phyloP scores from a whole-genome alignment of 2,888 invertebrate genomes.

The Limulus polyphemus region DNA sequence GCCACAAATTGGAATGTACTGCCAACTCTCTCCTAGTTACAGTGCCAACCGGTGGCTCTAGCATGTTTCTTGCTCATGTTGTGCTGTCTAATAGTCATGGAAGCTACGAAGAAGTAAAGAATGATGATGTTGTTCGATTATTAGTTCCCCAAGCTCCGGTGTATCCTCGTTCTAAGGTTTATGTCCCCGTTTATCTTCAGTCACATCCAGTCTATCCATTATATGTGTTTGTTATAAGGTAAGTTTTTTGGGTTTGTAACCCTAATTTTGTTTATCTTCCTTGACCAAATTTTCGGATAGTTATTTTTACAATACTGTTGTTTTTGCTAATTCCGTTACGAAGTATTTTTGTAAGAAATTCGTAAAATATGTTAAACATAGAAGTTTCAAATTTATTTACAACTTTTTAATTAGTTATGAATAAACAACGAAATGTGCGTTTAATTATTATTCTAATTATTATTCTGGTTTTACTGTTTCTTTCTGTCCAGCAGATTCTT shows the following conservation, averaged over 20 bases:
- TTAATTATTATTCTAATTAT: too few species aligned
- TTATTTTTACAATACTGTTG: too few species aligned
- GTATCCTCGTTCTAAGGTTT: slow-evolving; percentile 76
- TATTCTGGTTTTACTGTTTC: too few species aligned
- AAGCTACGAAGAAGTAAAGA: slow-evolving; percentile 68
- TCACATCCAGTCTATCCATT: slow-evolving; percentile 35
- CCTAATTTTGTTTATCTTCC: too few species aligned
- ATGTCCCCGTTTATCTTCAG: slow-evolving; percentile 72
- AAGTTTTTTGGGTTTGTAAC: slow-evolving; percentile 33
- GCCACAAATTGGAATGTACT: slow-evolving; percentile 17
- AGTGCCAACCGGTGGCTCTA: slow-evolving; percentile 54
- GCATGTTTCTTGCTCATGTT: slow-evolving; percentile 40
- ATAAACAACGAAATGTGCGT: too few species aligned
- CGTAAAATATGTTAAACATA: too few species aligned
- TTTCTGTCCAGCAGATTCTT: too few species aligned
- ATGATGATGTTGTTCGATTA: slow-evolving; percentile 69
- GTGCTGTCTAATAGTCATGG: slow-evolving; percentile 63
- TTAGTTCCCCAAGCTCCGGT: slow-evolving; percentile 75
- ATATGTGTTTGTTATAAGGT: slow-evolving; percentile 75
- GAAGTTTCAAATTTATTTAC: too few species aligned
- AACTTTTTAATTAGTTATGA: too few species aligned
- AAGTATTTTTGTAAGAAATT: too few species aligned
- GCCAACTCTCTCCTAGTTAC: slow-evolving; percentile 44
- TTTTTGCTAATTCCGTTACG: too few species aligned
- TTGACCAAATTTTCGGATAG: too few species aligned